Evolutionary conservation across 2,888 invertebrate genomes (phyloP).

Genomic region (Synanthedon formicaeformis): DNA sequence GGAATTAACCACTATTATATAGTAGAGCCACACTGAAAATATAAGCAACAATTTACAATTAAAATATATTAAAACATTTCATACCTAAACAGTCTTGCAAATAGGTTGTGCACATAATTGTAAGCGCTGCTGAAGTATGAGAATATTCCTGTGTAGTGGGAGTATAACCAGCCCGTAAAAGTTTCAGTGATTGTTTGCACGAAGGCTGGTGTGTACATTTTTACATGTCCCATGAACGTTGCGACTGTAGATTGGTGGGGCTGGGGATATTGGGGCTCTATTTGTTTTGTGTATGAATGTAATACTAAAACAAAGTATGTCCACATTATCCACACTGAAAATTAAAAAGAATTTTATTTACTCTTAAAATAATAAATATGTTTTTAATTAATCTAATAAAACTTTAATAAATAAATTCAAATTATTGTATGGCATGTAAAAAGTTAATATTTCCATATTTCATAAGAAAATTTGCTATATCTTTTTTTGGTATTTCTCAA

Average conservation of each 20-base stretch:
- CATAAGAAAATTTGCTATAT: too few relatives aligned
- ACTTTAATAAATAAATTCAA: neutral
- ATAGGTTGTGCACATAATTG: neutral
- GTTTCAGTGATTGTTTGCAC: neutral
- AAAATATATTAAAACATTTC: neutral
- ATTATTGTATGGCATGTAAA: too few relatives aligned
- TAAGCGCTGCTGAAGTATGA: neutral
- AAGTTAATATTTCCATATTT: too few relatives aligned
- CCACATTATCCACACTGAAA: conserved; percentile 25
- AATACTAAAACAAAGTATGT: conserved; percentile 19
- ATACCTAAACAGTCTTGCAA: neutral
- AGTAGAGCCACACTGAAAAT: conserved; percentile 49
- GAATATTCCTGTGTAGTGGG: neutral
- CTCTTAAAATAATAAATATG: conserved; percentile 2
- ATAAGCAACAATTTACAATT: conserved; percentile 9
- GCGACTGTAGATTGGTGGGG: neutral
- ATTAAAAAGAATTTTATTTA: conserved; percentile 8
- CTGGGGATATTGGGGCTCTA: neutral
- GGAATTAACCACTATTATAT: conserved; percentile 40
- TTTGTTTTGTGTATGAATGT: neutral
- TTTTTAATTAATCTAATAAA: neutral
- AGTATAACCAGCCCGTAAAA: neutral
- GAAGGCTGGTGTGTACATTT: neutral
- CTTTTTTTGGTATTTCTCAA: too few relatives aligned
- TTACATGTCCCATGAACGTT: neutral